Evolutionary conservation across 2,113 vertebrate species (phyloP), one percentile per base, ranked within the genome.

Genomic region (Anolis sagrei): DNA sequence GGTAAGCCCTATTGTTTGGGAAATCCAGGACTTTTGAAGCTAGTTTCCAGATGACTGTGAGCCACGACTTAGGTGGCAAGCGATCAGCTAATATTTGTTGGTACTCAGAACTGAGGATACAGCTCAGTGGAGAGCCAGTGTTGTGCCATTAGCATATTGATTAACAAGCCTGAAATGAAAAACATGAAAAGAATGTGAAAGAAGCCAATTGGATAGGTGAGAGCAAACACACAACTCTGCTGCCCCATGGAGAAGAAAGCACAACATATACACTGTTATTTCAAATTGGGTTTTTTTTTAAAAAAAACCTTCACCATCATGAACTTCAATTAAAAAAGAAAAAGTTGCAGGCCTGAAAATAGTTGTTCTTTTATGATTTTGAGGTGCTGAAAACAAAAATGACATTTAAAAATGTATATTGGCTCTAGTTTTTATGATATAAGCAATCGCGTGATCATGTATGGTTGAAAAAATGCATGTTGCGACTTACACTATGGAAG

Each of bases 11-110:
- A 89, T 86, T 81, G 19, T 79, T 86, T 70, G 77, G 34, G 87
- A 91, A 90, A 87, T 72, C 4, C 69, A 58, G 2, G 44, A 25
- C 39, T 76, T 54, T 69, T 84, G 69, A 76, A 86, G 79, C n/a
- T 18, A 48, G 1, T 88, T 88, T 89, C 74, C 34, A 89, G 58
- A 81, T 83, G 21, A 21, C 44, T 16, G 0, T 77, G 23, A 76
- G 44, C 39, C 34, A 58, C 66, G 75, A 34, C 27, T 23, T 77
- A 82, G 62, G 51, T 88, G 34, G 64, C 78, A 89, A 88, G 32
- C 2, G 49, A 85, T 36, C 70, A 69, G 3, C 2, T 72, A 69
- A 89, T 80, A 9, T 69, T 85, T 88, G 48, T 82, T 92, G 66
- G 39, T 34, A 82, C 92, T 91, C 72, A n/a, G 79, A 7, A 68